phyloP scores from a whole-genome alignment of 2,113 vertebrate species.

The Aegotheles bennettii region DNA sequence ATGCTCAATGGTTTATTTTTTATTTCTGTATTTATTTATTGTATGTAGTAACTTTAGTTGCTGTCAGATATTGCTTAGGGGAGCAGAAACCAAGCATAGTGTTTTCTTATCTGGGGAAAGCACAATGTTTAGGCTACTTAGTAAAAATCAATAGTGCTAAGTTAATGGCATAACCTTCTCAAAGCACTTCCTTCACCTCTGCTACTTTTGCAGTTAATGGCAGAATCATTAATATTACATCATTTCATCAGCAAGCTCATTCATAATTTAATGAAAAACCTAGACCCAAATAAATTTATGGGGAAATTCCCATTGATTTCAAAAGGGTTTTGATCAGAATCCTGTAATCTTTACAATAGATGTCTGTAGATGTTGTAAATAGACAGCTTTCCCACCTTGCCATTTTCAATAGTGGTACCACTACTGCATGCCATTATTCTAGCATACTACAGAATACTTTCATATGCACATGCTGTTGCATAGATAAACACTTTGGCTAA shows the following conservation, averaged over 20 bases:
- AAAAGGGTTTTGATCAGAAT: neutral
- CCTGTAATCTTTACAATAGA: neutral
- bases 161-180: neutral
- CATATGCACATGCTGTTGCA: neutral
- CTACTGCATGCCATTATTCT: neutral
- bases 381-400: neutral
- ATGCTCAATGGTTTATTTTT: neutral
- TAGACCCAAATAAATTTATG: neutral
- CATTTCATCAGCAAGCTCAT: neutral
- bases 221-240: neutral
- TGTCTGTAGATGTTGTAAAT: neutral
- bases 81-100: neutral
- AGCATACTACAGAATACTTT: neutral
- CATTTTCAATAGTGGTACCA: neutral
- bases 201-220: neutral
- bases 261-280: neutral
- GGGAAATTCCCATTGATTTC: neutral
- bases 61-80: neutral
- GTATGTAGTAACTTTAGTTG: neutral
- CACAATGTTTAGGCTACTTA: neutral
- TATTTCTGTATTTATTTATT: neutral
- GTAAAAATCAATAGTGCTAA: neutral
- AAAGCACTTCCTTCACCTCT: neutral
- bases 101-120: neutral
- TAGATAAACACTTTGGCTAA: neutral